Evolutionary conservation across 2,113 vertebrate species (phyloP).

Genomic region (Barnardius zonarius): DNA sequence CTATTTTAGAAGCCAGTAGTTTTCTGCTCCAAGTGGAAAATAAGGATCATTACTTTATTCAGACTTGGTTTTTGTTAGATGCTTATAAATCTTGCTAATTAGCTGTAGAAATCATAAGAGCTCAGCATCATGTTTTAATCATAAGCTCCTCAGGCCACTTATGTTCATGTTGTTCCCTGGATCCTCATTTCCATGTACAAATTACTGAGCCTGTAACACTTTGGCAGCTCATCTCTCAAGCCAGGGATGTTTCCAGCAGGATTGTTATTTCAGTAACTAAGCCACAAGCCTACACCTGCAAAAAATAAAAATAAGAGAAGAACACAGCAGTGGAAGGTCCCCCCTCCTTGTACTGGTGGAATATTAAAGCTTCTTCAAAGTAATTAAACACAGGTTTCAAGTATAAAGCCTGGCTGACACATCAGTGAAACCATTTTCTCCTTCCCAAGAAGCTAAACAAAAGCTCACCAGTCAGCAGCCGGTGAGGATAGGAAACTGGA

Average conservation of each 20-base stretch:
- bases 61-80: not conserved
- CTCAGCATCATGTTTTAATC: conserved; percentile 62
- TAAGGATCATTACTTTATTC: not conserved
- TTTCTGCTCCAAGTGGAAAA: conserved; percentile 48
- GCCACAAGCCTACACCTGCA: conserved; percentile 40
- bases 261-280: conserved; percentile 50
- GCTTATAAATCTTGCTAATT: conserved; percentile 64
- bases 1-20: not conserved
- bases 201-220: conserved; percentile 20
- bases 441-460: not conserved
- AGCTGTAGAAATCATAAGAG: conserved; percentile 62
- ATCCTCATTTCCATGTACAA: conserved; percentile 55
- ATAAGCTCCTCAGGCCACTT: conserved; percentile 44
- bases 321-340: not conserved
- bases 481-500: not conserved
- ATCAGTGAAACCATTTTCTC: conserved; percentile 7
- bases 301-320: conserved; percentile 38
- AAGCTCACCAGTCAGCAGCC: not conserved
- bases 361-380: conserved; percentile 24
- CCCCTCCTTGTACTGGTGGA: not conserved
- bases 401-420: not conserved
- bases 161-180: conserved; percentile 49
- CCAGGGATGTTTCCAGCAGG: conserved; percentile 37
- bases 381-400: conserved; percentile 45
- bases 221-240: conserved; percentile 44